Conservation (phyloP, 2,113 vertebrate species). For the Urocitellus parryii region DNA sequence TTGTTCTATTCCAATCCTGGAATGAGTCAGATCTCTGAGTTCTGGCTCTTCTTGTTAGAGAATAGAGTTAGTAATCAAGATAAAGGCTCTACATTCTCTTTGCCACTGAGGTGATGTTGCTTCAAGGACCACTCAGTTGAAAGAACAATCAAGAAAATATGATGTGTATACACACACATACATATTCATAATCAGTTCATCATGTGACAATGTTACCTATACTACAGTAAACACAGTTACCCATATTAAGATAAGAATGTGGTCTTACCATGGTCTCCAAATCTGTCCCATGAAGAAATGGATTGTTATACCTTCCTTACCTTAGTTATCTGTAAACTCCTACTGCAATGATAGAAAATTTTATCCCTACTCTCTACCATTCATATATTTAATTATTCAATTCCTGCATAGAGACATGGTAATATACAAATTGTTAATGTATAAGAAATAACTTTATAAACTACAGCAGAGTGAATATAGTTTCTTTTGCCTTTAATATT, state of each 20-base stretch:
- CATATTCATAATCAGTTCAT: too few species aligned
- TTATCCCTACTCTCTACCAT: not conserved
- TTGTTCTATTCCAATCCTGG: not conserved
- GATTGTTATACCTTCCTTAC: not conserved
- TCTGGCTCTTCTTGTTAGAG: not conserved
- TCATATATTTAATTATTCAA: not conserved
- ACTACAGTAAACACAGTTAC: not conserved
- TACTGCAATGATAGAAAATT: not conserved
- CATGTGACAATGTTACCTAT: not conserved
- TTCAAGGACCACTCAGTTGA: not conserved
- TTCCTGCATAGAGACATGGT: not conserved
- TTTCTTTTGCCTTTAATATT: not conserved
- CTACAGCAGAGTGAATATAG: not conserved
- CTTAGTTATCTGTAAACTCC: not conserved
- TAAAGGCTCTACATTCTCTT: too few species aligned
- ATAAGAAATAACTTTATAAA: not conserved
- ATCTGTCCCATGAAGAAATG: not conserved
- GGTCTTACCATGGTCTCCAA: not conserved
- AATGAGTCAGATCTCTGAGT: not conserved
- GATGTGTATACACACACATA: not conserved
- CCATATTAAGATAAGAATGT: not conserved
- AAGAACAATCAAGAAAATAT: not conserved
- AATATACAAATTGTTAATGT: not conserved
- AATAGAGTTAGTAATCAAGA: too few species aligned
- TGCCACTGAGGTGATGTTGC: not conserved